Percentiles rank a stretch among this genome's conserved stretches.
Conservation (phyloP, 1,140 invertebrate species). For the Lepidotrigona ventralis region DNA sequence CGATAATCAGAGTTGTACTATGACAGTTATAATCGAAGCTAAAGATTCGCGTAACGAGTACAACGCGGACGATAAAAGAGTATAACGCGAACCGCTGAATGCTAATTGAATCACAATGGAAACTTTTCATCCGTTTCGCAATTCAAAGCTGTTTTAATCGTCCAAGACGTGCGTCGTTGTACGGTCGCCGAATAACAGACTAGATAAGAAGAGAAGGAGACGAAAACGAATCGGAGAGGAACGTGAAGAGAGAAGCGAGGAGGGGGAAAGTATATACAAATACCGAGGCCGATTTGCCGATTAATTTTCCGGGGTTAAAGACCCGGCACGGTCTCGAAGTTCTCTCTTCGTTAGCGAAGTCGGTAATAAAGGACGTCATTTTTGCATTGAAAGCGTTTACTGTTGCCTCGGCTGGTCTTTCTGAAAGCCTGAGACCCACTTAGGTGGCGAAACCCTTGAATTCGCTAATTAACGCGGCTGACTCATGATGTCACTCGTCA, state of each 20-base stretch:
- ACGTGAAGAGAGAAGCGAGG: background rate
- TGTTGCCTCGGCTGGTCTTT: conserved; percentile 38
- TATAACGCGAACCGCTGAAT: conserved; percentile 1
- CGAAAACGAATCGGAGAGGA: background rate
- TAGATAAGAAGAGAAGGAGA: background rate
- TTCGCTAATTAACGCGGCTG: conserved; percentile 61
- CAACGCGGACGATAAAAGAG: background rate
- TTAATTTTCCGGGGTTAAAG: conserved; percentile 49
- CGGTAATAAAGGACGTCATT: conserved; percentile 69
- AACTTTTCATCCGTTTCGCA: conserved; percentile 29
- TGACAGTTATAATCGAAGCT: background rate
- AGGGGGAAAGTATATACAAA: background rate
- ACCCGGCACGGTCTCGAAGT: conserved; percentile 34
- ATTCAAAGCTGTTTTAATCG: conserved; percentile 34
- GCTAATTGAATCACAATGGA: conserved; percentile 44
- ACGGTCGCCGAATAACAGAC: background rate
- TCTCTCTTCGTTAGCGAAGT: conserved; percentile 49
- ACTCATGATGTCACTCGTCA: conserved; percentile 53
- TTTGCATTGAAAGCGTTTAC: conserved; percentile 58
- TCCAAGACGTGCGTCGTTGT: background rate
- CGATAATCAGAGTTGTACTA: conserved; percentile 18
- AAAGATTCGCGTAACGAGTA: conserved; percentile 17
- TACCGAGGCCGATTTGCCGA: conserved; percentile 2
- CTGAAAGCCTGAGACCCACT: conserved; percentile 45
- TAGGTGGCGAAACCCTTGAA: conserved; percentile 42